A percentile compares a stretch with the other conserved stretches of the same genome.
Conservation (phyloP, 37 sponge, comb jelly and placozoan species). For the Beroe ovata region DNA sequence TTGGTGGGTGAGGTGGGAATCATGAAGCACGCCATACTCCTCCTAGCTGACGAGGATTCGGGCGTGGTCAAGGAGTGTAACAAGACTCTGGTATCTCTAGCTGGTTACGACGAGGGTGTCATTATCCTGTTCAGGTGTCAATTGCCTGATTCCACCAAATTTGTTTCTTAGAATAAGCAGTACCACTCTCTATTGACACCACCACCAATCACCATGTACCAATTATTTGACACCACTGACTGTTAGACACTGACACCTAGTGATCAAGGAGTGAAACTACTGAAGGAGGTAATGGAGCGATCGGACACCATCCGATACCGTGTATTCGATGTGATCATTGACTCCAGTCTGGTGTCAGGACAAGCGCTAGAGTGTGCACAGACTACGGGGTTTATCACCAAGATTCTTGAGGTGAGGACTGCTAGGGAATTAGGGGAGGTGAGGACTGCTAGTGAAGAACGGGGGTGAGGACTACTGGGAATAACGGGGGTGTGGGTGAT, state of each 20-base stretch:
- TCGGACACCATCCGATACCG: constrained; percentile 20
- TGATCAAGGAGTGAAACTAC: constrained; percentile 37
- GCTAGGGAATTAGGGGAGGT: no score
- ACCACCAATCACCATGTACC: no score
- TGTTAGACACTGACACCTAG: not conserved
- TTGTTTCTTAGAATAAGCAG: no score
- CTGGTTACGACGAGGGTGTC: constrained; percentile 22
- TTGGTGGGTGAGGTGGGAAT: constrained; percentile 25
- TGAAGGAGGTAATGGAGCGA: constrained; percentile 7
- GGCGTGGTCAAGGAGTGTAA: constrained; percentile 45
- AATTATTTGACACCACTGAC: not conserved
- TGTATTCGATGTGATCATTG: constrained; percentile 28
- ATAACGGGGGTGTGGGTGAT: no score
- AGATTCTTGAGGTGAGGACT: constrained; percentile 17
- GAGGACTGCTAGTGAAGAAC: no score
- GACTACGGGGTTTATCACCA: not conserved
- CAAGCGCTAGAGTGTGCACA: constrained; percentile 7
- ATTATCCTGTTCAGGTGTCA: constrained; percentile 17
- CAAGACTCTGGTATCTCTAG: constrained; percentile 23
- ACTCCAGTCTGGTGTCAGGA: not conserved
- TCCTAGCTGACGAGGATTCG: constrained; percentile 15
- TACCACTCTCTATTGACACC: no score
- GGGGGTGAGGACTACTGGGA: no score
- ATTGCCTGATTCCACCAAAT: no score
- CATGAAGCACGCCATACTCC: constrained; percentile 51